Evolutionary conservation across 2,797 vertebrate species (phyloP).

Genomic region (Picus viridis): DNA sequence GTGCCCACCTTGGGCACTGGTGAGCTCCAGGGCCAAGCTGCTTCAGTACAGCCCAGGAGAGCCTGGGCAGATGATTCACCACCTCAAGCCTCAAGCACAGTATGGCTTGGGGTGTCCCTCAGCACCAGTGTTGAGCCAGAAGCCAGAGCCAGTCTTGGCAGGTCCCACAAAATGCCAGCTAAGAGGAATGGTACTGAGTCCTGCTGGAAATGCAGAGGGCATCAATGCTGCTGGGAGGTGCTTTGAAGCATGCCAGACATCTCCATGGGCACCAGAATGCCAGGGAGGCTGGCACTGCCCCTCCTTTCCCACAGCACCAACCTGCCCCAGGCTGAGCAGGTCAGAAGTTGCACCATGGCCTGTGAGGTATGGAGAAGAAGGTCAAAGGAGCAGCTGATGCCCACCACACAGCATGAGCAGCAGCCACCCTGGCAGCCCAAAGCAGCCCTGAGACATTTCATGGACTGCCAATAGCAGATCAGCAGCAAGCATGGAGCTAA

Average conservation of each 20-base stretch:
- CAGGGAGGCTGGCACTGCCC: neutral
- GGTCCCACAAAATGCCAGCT: neutral
- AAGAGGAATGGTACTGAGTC: neutral
- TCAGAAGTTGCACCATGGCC: neutral
- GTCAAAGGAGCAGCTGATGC: neutral
- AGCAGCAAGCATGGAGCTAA: neutral
- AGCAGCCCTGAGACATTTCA: neutral
- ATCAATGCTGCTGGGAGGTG: neutral
- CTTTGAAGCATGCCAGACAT: neutral
- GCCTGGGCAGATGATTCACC: neutral
- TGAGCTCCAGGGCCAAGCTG: rapidly evolving
- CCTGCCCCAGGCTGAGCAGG: neutral
- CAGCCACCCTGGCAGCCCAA: neutral
- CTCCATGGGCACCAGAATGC: neutral
- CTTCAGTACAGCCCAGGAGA: neutral
- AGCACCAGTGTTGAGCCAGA: neutral
- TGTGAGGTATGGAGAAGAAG: neutral
- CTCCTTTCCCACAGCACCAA: neutral
- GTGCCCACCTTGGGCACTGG: neutral
- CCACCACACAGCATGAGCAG: neutral
- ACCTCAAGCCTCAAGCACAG: neutral
- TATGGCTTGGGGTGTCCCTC: neutral
- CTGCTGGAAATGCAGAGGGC: neutral
- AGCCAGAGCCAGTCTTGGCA: neutral
- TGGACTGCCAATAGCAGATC: neutral